Percentiles rank a stretch among this genome's conserved stretches.
These are phyloP conservation scores for Anadara kagoshimensis DNA, from an alignment of 1,140 invertebrate genomes.

Conservation along the genomic window DNA sequence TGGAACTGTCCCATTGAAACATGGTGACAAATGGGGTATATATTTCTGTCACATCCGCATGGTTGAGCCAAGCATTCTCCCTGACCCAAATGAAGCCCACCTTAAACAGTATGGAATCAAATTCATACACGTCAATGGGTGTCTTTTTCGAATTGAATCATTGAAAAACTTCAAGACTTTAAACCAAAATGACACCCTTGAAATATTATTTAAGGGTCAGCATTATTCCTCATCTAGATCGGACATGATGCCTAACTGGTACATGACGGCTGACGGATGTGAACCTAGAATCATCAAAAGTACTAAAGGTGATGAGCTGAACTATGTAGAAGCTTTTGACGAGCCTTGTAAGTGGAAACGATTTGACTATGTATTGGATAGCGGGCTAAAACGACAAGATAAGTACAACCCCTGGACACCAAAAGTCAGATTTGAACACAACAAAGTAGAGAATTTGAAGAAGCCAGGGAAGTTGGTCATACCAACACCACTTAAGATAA, in stretches of 20 bases:
- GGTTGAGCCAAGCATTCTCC: slow-evolving; percentile 54
- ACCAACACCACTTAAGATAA: slow-evolving; percentile 46
- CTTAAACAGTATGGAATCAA: slow-evolving; percentile 46
- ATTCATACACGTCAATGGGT: slow-evolving; percentile 62
- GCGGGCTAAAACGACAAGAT: slow-evolving; percentile 44
- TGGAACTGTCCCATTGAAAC: slow-evolving; percentile 26
- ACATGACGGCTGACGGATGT: slow-evolving; percentile 44
- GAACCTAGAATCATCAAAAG: slow-evolving; percentile 48
- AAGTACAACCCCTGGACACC: slow-evolving; percentile 59
- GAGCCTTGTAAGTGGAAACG: slow-evolving; percentile 53
- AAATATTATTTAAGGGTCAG: slow-evolving; percentile 51
- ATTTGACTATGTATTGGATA: slow-evolving; percentile 50
- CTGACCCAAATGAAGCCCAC: slow-evolving; percentile 29
- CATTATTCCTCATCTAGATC: slow-evolving; percentile 57
- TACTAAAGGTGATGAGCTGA: slow-evolving; percentile 56
- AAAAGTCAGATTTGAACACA: slow-evolving; percentile 50
- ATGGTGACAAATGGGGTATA: slow-evolving; percentile 52
- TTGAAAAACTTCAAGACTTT: slow-evolving; percentile 47
- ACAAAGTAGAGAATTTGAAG: slow-evolving; percentile 34
- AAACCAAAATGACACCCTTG: slow-evolving; percentile 41
- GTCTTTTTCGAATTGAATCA: slow-evolving; percentile 56
- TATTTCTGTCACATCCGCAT: slow-evolving; percentile 64
- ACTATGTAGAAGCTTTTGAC: slow-evolving; percentile 59
- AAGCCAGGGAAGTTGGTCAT: slow-evolving; percentile 38
- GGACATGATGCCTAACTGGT: slow-evolving; percentile 60